Evolutionary conservation across 2,888 invertebrate species (phyloP).

Genomic region (Thymelicus lineola): DNA sequence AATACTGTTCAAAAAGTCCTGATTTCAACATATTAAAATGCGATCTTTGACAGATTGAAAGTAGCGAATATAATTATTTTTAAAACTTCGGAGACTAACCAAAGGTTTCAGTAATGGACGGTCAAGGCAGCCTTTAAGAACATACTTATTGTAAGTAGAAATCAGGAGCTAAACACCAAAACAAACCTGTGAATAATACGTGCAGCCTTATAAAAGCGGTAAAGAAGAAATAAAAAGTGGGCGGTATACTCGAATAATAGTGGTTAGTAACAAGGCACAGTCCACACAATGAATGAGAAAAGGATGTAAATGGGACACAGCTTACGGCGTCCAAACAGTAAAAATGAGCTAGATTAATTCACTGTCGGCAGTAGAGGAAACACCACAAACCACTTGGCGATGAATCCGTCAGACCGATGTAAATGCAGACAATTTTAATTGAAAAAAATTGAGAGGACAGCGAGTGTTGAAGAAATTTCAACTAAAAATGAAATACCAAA

Average conservation of each 20-base stretch:
- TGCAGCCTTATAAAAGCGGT: conserved; percentile 19
- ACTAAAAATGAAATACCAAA: conserved; percentile 26
- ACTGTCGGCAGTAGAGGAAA: conserved; percentile 38
- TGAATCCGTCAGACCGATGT: conserved; percentile 37
- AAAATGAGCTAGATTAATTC: conserved; percentile 40
- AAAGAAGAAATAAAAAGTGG: conserved; percentile 27
- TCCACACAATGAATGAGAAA: conserved; percentile 38
- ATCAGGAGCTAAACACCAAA: neutral
- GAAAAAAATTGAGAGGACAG: conserved; percentile 35
- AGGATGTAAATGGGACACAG: conserved; percentile 38
- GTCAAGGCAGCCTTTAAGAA: too few relatives aligned
- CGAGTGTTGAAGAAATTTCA: conserved; percentile 22
- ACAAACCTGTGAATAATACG: conserved; percentile 9
- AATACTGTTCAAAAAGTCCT: too few relatives aligned
- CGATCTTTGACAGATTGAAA: too few relatives aligned
- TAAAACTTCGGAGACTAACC: too few relatives aligned
- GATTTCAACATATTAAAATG: too few relatives aligned
- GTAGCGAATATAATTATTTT: too few relatives aligned
- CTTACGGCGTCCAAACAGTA: conserved; percentile 39
- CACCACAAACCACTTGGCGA: conserved; percentile 39
- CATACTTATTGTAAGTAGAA: neutral
- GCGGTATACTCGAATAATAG: conserved; percentile 29
- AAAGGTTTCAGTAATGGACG: too few relatives aligned
- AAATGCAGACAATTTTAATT: conserved; percentile 39
- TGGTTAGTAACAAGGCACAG: conserved; percentile 32